Evolutionary conservation across 37 sponge, comb jelly and placozoan species (phyloP).

Genomic region (Beroe ovata): DNA sequence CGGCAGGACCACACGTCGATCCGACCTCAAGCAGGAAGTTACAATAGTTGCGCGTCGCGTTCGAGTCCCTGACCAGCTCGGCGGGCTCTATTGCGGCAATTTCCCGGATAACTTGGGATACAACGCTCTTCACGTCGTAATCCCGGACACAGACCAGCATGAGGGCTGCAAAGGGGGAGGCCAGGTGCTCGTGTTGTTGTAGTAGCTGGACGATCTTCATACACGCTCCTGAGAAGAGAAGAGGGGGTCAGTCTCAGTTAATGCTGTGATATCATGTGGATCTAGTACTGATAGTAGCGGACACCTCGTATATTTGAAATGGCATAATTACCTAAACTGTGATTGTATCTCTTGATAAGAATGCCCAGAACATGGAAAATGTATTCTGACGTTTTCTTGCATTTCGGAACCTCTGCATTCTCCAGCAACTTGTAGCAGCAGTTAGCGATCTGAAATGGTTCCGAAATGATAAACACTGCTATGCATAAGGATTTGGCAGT

Average conservation of each 20-base stretch:
- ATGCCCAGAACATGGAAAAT: conserved; percentile 76
- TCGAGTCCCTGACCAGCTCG: conserved; percentile 80
- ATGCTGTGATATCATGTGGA: no score
- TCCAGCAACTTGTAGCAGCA: conserved; percentile 91
- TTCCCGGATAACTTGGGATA: conserved; percentile 78
- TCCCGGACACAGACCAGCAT: conserved; percentile 68
- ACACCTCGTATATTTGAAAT: no score
- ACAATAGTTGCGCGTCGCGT: conserved; percentile 77
- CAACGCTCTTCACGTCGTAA: conserved; percentile 69
- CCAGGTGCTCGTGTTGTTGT: conserved; percentile 87
- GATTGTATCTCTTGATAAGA: conserved; percentile 76
- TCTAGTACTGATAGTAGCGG: no score
- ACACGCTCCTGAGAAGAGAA: conserved; percentile 72
- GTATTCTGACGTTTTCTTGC: conserved; percentile 71
- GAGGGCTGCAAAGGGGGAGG: conserved; percentile 70
- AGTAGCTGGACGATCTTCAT: conserved; percentile 86
- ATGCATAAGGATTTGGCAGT: no score
- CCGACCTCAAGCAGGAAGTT: conserved; percentile 78
- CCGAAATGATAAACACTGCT: no score
- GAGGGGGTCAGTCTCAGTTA: not conserved
- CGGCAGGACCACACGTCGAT: conserved; percentile 68
- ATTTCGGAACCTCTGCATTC: conserved; percentile 70
- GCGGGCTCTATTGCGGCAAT: conserved; percentile 75
- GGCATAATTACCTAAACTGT: conserved; percentile 56
- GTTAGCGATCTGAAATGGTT: conserved; percentile 71